Base-by-base conservation (phyloP, 2,888 invertebrate species). In the Drosophila rubida region DNA sequence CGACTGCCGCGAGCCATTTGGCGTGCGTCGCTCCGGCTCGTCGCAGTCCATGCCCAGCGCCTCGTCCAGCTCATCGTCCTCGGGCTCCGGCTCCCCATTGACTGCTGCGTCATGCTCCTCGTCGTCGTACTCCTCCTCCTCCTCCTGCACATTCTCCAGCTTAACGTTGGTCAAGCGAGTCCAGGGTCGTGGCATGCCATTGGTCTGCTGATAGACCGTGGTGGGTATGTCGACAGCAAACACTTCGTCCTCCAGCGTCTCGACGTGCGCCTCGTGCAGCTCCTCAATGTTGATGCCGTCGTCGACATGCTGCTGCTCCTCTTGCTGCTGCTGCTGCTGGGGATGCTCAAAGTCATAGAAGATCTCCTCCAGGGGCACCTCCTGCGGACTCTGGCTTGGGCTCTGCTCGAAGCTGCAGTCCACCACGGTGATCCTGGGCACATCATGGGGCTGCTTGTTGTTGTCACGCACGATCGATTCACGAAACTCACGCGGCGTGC, bases 391-490 rank as follows among this genome's bases (percentile, higher is more conserved):
- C n/a, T 37, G 46, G 23, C 62, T 74, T 11, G 55, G 62, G 53
- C 65, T 74, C 42, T 62, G 45, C 13, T 71, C 76, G n/a, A 69
- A 68, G 54, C 90, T 91, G 70, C 89, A 92, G 58, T 92, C 91
- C 1, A 84, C 84, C 4, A 92, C 90, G 0, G 90, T 90, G 50
- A 92, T 91, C 59, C 75, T 89, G 44, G 91, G 91, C 69, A 91
- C 75, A 42, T 87, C 72, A 42, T 59, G 80, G 9, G 69, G 75
- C 2, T 48, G 66, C 14, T 60, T 61, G 81, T 5, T 65, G 79
- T 8, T 74, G 67, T 66, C 74, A 42, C 64, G 59, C 69, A 86
- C 49, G 16, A 77, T 11, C 49, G 89, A 86, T 68, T 90, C 91
- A 74, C 90, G 91, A 63, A 90, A 90, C 61, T 86, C 82, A 63